Base-by-base conservation (phyloP, 2,113 vertebrate species). In the Leptobrachium leishanense region DNA sequence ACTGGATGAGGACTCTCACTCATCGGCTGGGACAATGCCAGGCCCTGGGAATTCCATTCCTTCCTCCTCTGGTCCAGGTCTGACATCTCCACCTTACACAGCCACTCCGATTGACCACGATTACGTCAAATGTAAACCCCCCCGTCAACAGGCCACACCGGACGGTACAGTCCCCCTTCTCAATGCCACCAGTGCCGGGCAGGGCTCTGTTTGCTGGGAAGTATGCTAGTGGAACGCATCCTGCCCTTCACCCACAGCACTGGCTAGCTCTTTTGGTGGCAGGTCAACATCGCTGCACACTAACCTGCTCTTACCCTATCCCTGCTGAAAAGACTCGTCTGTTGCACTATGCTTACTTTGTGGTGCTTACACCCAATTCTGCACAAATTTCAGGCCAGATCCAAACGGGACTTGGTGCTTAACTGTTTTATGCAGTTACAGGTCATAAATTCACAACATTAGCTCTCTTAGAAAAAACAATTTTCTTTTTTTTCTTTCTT, bases 61-160 rank as follows among this genome's bases (percentile, higher is more conserved):
- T 39, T 91, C 90, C 43, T 95, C 94, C 84, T 96, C 91, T 1
- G 94, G 95, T 88, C 95, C 96, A 98, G 98, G 98, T 98, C 95
- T 98, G 95, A 95, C 95, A 92, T 98, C 96, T 88, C 96, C 97
- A 93, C 95, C 95, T 92, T 98, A 98, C 89, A 95, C 94, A 94
- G 95, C 96, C 90, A 95, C 97, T 92, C 98, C 97, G 88, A 95
- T 97, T 95, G 98, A 99, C 96, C 98, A 99, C 87, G 97, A 99
- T 98, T 98, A 99, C 97, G 95, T 95, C 95, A 99, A 99, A 96
- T 96, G 98, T 95, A 98, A 99, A 98, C 97, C 95, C 90, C 94
- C 93, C 90, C 94, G 91, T 89, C 96, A 96, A 92, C 95, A 96
- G 95, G 95, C 92, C 85, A 94, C 96, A 92, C 95, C 94, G 92